phyloP scores from a whole-genome alignment of 64 coral and sea anemone species.

The Anthopleura sola region DNA sequence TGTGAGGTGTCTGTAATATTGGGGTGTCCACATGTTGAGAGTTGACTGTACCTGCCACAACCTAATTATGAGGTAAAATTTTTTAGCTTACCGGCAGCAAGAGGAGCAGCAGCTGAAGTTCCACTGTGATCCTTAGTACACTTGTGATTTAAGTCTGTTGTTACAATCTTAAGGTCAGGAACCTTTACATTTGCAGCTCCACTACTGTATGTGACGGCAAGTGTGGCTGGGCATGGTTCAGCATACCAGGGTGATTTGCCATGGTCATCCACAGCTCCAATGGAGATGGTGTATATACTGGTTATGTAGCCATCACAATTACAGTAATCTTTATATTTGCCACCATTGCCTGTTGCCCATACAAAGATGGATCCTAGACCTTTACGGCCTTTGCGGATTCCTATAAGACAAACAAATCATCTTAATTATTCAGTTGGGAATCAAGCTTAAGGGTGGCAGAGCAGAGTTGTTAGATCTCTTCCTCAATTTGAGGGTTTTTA shows the following conservation, averaged over 20 bases:
- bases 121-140: slow-evolving; percentile 92
- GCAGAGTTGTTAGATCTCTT: no score
- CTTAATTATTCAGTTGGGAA: no score
- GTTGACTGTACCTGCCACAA: not conserved
- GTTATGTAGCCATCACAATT: slow-evolving; percentile 99
- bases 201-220: slow-evolving; percentile 97
- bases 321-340: slow-evolving; percentile 84
- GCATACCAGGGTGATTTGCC: slow-evolving; percentile 99
- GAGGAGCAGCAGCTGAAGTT: slow-evolving; percentile 93
- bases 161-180: slow-evolving; percentile 81
- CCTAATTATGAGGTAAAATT: not conserved
- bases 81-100: slow-evolving; percentile 83
- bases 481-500: no score
- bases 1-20: no score
- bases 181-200: slow-evolving; percentile 48
- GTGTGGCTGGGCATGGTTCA: slow-evolving; percentile 87
- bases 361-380: slow-evolving; percentile 97
- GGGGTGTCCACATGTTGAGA: no score
- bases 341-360: slow-evolving; percentile 98
- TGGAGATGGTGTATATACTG: slow-evolving; percentile 95
- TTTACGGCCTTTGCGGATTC: slow-evolving; percentile 81
- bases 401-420: slow-evolving; percentile 17
- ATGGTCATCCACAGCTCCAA: slow-evolving; percentile 91
- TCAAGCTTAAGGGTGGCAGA: no score
- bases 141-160: slow-evolving; percentile 71